Evolutionary conservation across 2,888 invertebrate species (phyloP).

Genomic region (Rhagium mordax): DNA sequence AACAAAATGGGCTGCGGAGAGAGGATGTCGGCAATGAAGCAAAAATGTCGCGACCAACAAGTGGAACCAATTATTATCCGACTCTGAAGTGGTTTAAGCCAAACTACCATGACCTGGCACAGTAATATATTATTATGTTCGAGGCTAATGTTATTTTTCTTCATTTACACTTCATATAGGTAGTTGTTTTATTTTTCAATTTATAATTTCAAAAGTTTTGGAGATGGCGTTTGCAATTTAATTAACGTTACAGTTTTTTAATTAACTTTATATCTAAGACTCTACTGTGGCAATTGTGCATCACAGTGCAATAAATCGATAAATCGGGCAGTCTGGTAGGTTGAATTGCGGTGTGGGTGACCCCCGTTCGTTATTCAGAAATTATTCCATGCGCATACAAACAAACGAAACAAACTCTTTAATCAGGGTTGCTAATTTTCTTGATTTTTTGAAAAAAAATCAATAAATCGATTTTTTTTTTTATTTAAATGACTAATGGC

Average conservation of each 20-base stretch:
- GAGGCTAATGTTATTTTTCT: conserved; percentile 2
- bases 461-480: too few species aligned
- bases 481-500: too few species aligned
- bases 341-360: neutral
- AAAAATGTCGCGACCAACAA: conserved; percentile 62
- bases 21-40: conserved; percentile 57
- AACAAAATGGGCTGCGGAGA: conserved; percentile 26
- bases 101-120: conserved; percentile 32
- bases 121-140: conserved; percentile 4
- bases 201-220: neutral
- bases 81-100: conserved; percentile 16
- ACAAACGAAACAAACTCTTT: too few species aligned
- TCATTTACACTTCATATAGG: neutral
- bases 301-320: neutral
- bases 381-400: too few species aligned
- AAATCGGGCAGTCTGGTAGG: neutral
- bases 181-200: conserved; percentile 1
- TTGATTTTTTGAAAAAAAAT: too few species aligned
- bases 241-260: neutral
- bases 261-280: neutral
- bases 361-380: neutral
- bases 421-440: too few species aligned
- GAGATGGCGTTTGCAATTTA: neutral
- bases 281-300: neutral
- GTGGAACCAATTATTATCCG: conserved; percentile 61